Conservation (phyloP, 64 coral and sea anemone species). For the Cladopsammia gracilis region DNA sequence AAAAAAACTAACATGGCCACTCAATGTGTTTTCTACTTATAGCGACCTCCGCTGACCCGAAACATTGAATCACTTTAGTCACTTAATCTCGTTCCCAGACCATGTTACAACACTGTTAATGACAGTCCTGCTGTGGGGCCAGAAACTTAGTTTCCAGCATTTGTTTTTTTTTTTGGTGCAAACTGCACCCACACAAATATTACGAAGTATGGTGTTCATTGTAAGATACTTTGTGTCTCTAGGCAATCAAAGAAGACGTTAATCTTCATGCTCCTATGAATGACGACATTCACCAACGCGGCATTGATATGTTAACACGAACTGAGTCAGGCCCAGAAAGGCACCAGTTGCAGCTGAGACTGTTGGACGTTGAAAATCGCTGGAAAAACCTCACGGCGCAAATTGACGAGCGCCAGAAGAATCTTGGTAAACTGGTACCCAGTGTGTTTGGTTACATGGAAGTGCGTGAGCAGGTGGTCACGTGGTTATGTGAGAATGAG, state of each 20-base stretch:
- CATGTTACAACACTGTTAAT: too few species aligned
- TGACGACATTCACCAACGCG: conserved; percentile 67
- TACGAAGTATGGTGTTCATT: neutral
- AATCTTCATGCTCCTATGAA: conserved; percentile 65
- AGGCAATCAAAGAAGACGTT: conserved; percentile 82
- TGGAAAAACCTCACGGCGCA: conserved; percentile 73
- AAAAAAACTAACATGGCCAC: too few species aligned
- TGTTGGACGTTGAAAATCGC: conserved; percentile 69
- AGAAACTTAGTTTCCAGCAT: too few species aligned
- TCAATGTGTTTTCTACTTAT: too few species aligned
- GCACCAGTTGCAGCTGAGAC: conserved; percentile 63
- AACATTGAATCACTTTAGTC: too few species aligned
- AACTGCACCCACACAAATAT: too few species aligned
- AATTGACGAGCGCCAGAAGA: conserved; percentile 76
- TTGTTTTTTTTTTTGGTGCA: too few species aligned
- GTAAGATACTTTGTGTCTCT: neutral
- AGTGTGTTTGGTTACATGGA: conserved; percentile 85
- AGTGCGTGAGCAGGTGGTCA: conserved; percentile 65
- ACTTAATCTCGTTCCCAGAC: too few species aligned
- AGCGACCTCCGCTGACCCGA: too few species aligned
- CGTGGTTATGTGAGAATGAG: conserved; percentile 80
- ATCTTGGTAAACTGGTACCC: conserved; percentile 80
- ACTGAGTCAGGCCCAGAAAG: conserved; percentile 59
- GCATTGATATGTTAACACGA: conserved; percentile 44
- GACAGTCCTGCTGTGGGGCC: too few species aligned